Evolutionary conservation across 1,140 invertebrate species (phyloP), one percentile per base, ranked within the genome.

Genomic region (Zophobas morio): DNA sequence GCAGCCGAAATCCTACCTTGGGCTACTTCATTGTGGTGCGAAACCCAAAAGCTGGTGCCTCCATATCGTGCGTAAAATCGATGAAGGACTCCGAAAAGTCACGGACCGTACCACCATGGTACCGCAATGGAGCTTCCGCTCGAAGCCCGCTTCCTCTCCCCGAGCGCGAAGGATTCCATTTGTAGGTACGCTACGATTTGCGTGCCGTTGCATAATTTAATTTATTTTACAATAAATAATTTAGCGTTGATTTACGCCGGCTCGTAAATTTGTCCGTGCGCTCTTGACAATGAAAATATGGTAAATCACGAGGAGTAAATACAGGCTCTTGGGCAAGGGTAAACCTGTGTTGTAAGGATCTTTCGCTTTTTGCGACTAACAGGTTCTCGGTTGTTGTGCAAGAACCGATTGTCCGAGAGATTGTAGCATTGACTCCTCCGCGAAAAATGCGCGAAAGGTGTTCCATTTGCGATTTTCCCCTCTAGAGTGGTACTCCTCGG

Each of bases 251-350:
- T 66, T 66, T 66, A 66, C 37, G 42, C 6, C 3, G 37, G 8
- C 37, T 66, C 39, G 35, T 66, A 66, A 66, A 66, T 66, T 40
- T 66, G 60, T 40, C 39, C 60, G 42, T 66, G 60, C 42, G 60
- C 60, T 66, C 60, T 66, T 66, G 60, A 66, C 60, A 66, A 66
- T 66, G 60, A 66, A 66, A 66, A 66, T 66, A 66, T 66, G 60
- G 60, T 66, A 66, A 66, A 66, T 66, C 60, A 66, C 39, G 39
- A 32, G 60, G 33, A 42, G 60, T 66, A 66, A 66, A 66, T 66
- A 66, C 37, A 42, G 39, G 6, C 49, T 2, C 60, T 66, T 66
- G 40, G 40, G 60, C 60, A 66, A 66, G 60, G 33, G 3, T 4
- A 46, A 46, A 60, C n/a, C 36, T 56, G 54, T 56, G 54, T 46